A percentile compares a stretch with the other conserved stretches of the same genome.
phyloP scores from a whole-genome alignment of 1,140 invertebrate species.

The Ceratina australensis region DNA sequence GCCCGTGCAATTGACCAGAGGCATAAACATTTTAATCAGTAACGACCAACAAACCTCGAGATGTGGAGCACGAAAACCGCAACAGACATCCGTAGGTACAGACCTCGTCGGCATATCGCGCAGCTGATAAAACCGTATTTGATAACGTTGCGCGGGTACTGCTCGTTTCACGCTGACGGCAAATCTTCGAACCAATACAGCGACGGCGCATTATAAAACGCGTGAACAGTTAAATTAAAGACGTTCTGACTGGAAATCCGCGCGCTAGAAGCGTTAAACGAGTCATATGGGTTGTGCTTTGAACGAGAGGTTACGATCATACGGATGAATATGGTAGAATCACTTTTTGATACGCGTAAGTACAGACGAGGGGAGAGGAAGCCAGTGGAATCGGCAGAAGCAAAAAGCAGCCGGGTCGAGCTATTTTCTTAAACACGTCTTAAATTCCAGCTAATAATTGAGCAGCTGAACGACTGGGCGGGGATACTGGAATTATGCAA shows the following conservation, averaged over 20 bases:
- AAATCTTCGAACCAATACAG: conserved; percentile 25
- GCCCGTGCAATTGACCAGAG: conserved; percentile 27
- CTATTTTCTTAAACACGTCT: conserved; percentile 79
- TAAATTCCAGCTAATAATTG: conserved; percentile 79
- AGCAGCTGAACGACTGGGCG: conserved; percentile 76
- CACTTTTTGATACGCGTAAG: conserved; percentile 46
- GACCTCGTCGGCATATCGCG: conserved; percentile 53
- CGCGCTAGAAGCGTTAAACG: too few relatives aligned
- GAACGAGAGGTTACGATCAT: conserved; percentile 1
- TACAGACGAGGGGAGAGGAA: conserved; percentile 30
- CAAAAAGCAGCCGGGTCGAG: conserved; percentile 69
- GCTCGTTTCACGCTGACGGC: conserved; percentile 35
- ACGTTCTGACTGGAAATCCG: too few relatives aligned
- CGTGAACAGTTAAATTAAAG: too few relatives aligned
- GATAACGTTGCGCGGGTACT: conserved; percentile 49
- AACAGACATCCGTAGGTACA: conserved; percentile 51
- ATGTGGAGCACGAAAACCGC: conserved; percentile 36
- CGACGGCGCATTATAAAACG: too few relatives aligned
- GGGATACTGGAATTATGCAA: conserved; percentile 78
- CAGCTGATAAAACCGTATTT: conserved; percentile 55
- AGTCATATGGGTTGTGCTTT: too few relatives aligned
- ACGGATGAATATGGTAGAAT: conserved; percentile 44
- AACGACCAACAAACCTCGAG: conserved; percentile 28
- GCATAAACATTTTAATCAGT: conserved; percentile 48
- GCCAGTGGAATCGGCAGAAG: conserved; percentile 66